Conservation (phyloP, 2,797 vertebrate species). For the Erpetoichthys calabaricus region DNA sequence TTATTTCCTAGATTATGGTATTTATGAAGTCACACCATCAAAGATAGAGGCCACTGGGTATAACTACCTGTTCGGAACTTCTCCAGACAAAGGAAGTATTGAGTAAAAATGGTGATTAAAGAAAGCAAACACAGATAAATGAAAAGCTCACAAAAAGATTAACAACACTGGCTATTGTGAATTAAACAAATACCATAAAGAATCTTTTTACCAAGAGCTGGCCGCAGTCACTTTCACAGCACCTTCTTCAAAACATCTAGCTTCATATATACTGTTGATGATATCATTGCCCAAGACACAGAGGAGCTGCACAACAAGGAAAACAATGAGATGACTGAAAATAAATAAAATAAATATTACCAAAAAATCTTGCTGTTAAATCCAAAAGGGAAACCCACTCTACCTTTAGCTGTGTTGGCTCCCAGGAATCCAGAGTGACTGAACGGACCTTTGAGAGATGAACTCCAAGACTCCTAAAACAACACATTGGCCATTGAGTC, state of each 20-base stretch:
- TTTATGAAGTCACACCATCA: too few species aligned
- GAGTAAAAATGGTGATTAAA: too few species aligned
- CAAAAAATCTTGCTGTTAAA: neutral
- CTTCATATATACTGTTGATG: slow-evolving; percentile 49
- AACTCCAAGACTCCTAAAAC: slow-evolving; percentile 51
- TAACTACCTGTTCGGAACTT: too few species aligned
- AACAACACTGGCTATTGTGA: neutral
- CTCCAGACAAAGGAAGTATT: too few species aligned
- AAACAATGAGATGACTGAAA: neutral
- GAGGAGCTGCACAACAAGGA: slow-evolving; percentile 33
- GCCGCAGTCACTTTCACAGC: slow-evolving; percentile 25
- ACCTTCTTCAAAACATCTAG: slow-evolving; percentile 20
- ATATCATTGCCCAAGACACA: slow-evolving; percentile 45
- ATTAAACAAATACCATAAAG: neutral
- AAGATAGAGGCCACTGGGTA: too few species aligned
- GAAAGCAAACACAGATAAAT: too few species aligned
- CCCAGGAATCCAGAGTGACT: slow-evolving; percentile 59
- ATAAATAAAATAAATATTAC: neutral
- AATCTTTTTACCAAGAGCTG: slow-evolving; percentile 30
- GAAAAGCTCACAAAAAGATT: neutral
- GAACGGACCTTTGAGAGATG: slow-evolving; percentile 57
- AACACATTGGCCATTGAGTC: too few species aligned
- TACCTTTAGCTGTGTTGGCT: slow-evolving; percentile 56
- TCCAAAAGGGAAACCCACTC: neutral
- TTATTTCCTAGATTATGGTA: too few species aligned